Evolutionary conservation across 2,113 vertebrate species (phyloP).

Genomic region (Nannobrachium achirus): DNA sequence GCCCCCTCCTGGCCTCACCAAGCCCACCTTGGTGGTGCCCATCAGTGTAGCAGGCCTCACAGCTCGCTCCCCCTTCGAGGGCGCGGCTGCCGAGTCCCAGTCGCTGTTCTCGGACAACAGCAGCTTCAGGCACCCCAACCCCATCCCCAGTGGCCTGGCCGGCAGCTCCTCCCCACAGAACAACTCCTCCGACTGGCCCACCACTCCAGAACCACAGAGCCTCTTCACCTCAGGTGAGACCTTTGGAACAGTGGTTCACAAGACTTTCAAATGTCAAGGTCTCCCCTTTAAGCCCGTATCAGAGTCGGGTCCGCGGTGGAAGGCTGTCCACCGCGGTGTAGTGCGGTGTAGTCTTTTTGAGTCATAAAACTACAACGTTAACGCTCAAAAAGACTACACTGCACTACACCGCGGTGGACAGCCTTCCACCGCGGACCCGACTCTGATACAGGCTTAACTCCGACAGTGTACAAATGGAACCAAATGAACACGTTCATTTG

Average conservation of each 20-base stretch:
- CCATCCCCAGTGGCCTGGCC: constrained; percentile 87
- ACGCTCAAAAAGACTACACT: too few relatives aligned
- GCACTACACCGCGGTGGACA: too few relatives aligned
- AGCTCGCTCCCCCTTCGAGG: constrained; percentile 88
- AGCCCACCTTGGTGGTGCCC: constrained; percentile 86
- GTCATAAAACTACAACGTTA: too few relatives aligned
- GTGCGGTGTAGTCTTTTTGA: too few relatives aligned
- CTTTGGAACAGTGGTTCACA: neutral
- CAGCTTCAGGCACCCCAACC: constrained; percentile 89
- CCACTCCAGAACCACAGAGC: constrained; percentile 91
- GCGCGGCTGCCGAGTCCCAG: constrained; percentile 88
- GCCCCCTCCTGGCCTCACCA: constrained; percentile 89
- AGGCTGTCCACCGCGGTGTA: too few relatives aligned
- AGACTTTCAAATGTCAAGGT: too few relatives aligned
- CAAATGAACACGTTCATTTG: too few relatives aligned
- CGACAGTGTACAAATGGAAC: too few relatives aligned
- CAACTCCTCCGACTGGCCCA: constrained; percentile 88
- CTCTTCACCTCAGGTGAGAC: constrained; percentile 90
- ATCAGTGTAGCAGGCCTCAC: constrained; percentile 88
- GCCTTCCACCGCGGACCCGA: too few relatives aligned
- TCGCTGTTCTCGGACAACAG: constrained; percentile 93
- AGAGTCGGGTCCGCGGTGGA: too few relatives aligned
- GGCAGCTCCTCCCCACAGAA: constrained; percentile 81
- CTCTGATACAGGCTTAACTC: too few relatives aligned
- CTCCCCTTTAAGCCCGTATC: too few relatives aligned